These are phyloP conservation scores for Dermochelys coriacea DNA, from an alignment of 2,797 vertebrate species.

Conservation along the genomic window DNA sequence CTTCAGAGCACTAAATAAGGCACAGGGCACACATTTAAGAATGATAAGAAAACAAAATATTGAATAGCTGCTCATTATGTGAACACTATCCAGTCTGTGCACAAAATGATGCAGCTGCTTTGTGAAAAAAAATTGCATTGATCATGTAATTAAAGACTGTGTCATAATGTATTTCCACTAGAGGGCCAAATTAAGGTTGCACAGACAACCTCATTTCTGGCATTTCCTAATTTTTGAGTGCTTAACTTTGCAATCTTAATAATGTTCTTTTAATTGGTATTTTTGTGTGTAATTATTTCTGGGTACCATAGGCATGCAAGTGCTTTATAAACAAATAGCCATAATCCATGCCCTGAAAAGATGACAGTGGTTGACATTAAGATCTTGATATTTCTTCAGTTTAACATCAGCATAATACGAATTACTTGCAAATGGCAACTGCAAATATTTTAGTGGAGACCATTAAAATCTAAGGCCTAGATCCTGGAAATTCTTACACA, in stretches of 20 bases:
- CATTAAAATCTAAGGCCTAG: not conserved
- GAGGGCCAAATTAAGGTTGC: not conserved
- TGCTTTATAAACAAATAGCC: not conserved
- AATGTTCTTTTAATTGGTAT: not conserved
- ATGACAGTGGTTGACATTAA: not conserved
- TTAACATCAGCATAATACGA: not conserved
- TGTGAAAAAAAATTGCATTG: not conserved
- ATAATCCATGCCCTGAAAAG: not conserved
- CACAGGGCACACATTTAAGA: not conserved
- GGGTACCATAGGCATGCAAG: not conserved
- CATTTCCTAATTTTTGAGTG: not conserved
- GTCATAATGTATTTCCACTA: not conserved
- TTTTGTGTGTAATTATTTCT: not conserved
- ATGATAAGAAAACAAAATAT: not conserved
- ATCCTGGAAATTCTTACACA: not conserved
- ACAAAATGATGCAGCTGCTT: not conserved
- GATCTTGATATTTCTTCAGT: not conserved
- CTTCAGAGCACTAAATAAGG: not conserved
- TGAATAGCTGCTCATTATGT: not conserved
- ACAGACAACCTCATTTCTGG: not conserved
- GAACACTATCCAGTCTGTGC: not conserved
- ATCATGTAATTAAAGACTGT: not conserved
- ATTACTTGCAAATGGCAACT: not conserved
- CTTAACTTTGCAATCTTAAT: not conserved
- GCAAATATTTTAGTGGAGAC: not conserved